A percentile compares a stretch with the other conserved stretches of the same genome.
Evolutionary conservation across 2,113 vertebrate species (phyloP).

Genomic region (Rhegmatorhina hoffmannsi): DNA sequence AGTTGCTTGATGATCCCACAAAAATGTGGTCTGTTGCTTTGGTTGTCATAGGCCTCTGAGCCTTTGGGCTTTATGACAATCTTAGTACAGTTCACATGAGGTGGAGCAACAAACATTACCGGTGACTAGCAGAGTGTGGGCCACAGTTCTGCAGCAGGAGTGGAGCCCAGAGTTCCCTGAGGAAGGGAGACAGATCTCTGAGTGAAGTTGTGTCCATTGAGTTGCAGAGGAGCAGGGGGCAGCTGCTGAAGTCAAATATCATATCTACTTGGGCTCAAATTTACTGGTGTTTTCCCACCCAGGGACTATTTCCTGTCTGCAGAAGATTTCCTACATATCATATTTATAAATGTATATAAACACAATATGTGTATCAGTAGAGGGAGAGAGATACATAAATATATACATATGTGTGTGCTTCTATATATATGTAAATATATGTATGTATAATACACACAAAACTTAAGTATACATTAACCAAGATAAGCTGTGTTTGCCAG

Average conservation of each 20-base stretch:
- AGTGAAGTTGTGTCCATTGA: background rate
- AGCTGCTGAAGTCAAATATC: background rate
- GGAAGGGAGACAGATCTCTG: background rate
- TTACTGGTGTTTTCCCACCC: background rate
- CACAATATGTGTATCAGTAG: conserved; percentile 32
- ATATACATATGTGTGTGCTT: background rate
- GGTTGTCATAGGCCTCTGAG: background rate
- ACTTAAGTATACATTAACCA: conserved; percentile 65
- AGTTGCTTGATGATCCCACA: background rate
- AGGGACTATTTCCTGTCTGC: background rate
- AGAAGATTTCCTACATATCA: conserved; percentile 33
- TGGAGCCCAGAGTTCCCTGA: background rate
- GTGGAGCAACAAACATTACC: background rate
- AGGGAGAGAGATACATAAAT: conserved; percentile 42
- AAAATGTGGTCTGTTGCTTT: background rate
- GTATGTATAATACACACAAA: conserved; percentile 59
- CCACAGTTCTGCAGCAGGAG: background rate
- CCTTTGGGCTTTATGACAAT: background rate
- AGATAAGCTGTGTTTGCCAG: conserved; percentile 70
- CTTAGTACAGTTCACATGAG: background rate
- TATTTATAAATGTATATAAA: conserved; percentile 56
- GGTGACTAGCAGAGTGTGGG: background rate
- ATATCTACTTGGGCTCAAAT: background rate
- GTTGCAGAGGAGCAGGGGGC: background rate
- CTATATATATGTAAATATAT: conserved; percentile 64